A percentile compares a stretch with the other conserved stretches of the same genome.
Evolutionary conservation across 2,113 vertebrate species (phyloP).

Genomic region (Sciurus niger): DNA sequence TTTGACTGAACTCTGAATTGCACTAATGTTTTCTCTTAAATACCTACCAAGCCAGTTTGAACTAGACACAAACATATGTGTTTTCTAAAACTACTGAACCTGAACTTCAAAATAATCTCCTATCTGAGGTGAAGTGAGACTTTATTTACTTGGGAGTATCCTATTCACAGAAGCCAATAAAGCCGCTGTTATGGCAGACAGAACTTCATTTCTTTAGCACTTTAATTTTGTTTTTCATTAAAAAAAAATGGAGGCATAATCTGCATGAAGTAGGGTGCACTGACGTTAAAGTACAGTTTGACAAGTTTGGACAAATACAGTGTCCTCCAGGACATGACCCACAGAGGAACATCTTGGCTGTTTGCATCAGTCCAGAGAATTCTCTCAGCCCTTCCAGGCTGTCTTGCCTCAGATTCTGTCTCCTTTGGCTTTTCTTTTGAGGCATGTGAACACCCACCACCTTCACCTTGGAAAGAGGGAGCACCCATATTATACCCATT

Average conservation of each 20-base stretch:
- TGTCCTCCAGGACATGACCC: accelerated
- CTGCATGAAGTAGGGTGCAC: not conserved
- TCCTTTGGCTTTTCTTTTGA: not conserved
- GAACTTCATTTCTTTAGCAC: not conserved
- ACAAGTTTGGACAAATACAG: not conserved
- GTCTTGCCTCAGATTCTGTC: not conserved
- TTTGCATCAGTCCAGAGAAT: not conserved
- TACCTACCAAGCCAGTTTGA: slow-evolving; percentile 77
- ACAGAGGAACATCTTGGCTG: not conserved
- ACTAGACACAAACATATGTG: slow-evolving; percentile 81
- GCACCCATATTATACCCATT: not conserved
- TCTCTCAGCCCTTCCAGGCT: not conserved
- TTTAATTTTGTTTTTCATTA: not conserved
- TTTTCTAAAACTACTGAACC: slow-evolving; percentile 82
- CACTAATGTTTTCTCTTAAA: slow-evolving; percentile 80
- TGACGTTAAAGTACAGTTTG: not conserved
- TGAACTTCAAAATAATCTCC: slow-evolving; percentile 81
- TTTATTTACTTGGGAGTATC: slow-evolving; percentile 61
- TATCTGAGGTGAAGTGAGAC: slow-evolving; percentile 60
- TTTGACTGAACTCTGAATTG: slow-evolving; percentile 76
- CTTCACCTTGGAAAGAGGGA: not conserved
- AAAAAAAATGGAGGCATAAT: not conserved
- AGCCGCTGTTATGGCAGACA: not conserved
- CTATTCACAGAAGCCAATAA: not conserved
- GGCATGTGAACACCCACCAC: not conserved